phyloP scores from a whole-genome alignment of 23 tunicate species.

The Aplidium turbinatum region DNA sequence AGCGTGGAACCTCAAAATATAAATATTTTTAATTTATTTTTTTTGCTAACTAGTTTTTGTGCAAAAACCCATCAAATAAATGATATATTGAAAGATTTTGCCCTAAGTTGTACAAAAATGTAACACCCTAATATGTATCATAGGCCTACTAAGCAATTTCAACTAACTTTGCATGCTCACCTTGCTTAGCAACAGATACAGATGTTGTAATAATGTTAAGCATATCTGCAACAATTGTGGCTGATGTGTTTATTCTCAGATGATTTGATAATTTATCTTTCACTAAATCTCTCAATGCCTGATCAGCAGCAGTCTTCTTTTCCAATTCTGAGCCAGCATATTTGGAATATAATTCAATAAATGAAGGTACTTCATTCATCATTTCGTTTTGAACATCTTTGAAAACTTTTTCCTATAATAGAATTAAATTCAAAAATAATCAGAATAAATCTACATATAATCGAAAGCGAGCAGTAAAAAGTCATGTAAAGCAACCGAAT shows the following conservation, averaged over 20 bases:
- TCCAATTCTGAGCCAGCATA: conserved; percentile 85
- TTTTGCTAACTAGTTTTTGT: no score
- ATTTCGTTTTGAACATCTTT: conserved; percentile 33
- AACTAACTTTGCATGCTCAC: conserved; percentile 11
- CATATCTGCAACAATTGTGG: conserved; percentile 21
- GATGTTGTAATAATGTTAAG: conserved; percentile 52
- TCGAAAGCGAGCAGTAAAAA: no score
- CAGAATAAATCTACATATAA: not conserved
- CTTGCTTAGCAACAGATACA: conserved; percentile 83
- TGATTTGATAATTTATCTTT: conserved; percentile 35
- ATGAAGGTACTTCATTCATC: conserved; percentile 15
- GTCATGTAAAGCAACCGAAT: no score
- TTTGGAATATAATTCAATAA: conserved; percentile 34
- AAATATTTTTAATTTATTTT: no score
- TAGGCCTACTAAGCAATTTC: not conserved
- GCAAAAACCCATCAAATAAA: no score
- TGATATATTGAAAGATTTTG: no score
- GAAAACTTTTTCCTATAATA: conserved; percentile 20
- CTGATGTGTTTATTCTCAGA: not conserved
- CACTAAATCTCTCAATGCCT: conserved; percentile 56
- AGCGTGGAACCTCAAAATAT: no score
- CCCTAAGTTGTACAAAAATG: no score
- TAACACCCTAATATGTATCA: no score
- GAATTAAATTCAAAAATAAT: not conserved
- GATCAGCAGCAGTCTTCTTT: conserved; percentile 81